These are phyloP conservation scores for Engystomops pustulosus DNA, from an alignment of 2,113 vertebrate species.

Conservation along the genomic window DNA sequence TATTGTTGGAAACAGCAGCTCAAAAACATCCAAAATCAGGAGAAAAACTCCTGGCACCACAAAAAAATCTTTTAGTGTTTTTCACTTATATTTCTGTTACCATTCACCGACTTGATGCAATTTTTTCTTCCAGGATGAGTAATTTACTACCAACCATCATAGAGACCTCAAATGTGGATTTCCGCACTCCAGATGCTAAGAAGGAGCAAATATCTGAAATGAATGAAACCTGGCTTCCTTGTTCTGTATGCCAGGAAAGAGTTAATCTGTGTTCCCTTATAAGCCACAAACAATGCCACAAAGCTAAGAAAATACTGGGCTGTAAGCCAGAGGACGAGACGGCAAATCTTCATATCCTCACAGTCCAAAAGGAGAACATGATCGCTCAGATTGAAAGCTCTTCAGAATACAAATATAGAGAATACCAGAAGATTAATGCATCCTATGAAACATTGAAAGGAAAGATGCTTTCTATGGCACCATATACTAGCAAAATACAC, in stretches of 20 bases:
- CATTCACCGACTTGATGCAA: too few relatives aligned
- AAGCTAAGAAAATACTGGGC: constrained; percentile 61
- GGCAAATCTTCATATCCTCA: not conserved
- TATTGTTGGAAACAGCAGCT: too few relatives aligned
- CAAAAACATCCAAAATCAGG: too few relatives aligned
- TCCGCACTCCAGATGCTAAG: not conserved
- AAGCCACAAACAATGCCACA: constrained; percentile 67
- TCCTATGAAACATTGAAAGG: constrained; percentile 67
- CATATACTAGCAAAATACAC: constrained; percentile 24
- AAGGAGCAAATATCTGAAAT: not conserved
- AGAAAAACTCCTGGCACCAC: too few relatives aligned
- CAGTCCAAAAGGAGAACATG: constrained; percentile 56
- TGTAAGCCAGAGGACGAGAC: constrained; percentile 26
- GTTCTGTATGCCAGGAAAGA: constrained; percentile 64
- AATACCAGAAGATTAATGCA: constrained; percentile 60
- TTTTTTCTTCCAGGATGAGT: constrained; percentile 30
- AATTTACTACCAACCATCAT: constrained; percentile 21
- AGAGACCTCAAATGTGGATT: not conserved
- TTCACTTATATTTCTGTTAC: too few relatives aligned
- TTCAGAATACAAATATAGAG: constrained; percentile 60
- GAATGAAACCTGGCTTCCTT: constrained; percentile 51
- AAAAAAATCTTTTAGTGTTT: too few relatives aligned
- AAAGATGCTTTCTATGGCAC: not conserved
- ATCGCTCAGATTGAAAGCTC: constrained; percentile 60
- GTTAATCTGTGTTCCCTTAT: constrained; percentile 15